Evolutionary conservation across 1,140 invertebrate genomes (phyloP).

Genomic region (Nasonia giraulti): DNA sequence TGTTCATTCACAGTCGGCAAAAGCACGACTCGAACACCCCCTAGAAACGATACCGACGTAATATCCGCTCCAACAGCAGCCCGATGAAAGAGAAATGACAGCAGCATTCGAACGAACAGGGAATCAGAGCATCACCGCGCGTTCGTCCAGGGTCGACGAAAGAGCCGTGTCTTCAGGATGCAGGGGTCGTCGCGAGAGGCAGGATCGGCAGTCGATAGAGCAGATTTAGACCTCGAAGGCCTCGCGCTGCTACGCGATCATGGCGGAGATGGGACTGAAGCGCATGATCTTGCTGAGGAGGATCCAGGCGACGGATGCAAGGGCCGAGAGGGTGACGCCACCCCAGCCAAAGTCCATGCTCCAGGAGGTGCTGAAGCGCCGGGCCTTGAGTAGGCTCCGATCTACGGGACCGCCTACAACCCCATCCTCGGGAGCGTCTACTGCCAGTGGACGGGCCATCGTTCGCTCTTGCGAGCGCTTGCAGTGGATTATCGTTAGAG

Average conservation of each 20-base stretch:
- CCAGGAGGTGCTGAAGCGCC: constrained; percentile 87
- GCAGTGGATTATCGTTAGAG: constrained; percentile 91
- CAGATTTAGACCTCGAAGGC: constrained; percentile 50
- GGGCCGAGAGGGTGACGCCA: constrained; percentile 84
- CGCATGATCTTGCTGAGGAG: constrained; percentile 91
- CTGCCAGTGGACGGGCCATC: constrained; percentile 62
- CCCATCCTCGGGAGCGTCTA: constrained; percentile 81
- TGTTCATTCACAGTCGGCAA: no score
- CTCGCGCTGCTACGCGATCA: constrained; percentile 77
- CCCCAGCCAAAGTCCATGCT: constrained; percentile 89
- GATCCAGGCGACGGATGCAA: constrained; percentile 89
- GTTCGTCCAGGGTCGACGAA: not conserved
- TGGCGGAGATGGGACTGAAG: constrained; percentile 86
- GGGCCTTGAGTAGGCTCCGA: constrained; percentile 75
- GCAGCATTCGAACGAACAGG: not conserved
- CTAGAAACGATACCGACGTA: not conserved
- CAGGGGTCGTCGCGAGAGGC: constrained; percentile 23
- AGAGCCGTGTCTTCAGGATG: not conserved
- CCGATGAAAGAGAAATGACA: not conserved
- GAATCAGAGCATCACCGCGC: not conserved
- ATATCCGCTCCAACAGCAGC: not conserved
- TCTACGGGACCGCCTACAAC: constrained; percentile 77
- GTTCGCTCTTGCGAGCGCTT: constrained; percentile 83
- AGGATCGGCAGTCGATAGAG: not conserved
- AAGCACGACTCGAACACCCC: no score